These are phyloP conservation scores for Copidosoma floridanum DNA, from an alignment of 1,140 invertebrate species.

Conservation along the genomic window DNA sequence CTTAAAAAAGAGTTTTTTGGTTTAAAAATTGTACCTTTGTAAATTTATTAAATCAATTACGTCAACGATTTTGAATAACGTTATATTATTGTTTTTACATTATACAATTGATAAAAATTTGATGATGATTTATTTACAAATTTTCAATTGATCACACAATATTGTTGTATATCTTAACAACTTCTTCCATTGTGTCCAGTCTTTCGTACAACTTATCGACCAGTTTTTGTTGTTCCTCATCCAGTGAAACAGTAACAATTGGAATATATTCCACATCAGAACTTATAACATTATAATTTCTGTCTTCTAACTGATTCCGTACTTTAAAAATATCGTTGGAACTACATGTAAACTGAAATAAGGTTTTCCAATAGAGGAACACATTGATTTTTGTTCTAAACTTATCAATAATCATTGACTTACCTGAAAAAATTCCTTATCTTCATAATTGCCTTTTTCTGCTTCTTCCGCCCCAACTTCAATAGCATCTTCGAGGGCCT, in stretches of 20 bases:
- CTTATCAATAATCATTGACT: constrained; percentile 1
- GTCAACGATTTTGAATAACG: too few species aligned
- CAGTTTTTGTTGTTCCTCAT: constrained; percentile 48
- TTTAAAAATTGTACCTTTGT: too few species aligned
- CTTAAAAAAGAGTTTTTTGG: too few species aligned
- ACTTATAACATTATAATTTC: constrained; percentile 53
- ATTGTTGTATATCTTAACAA: constrained; percentile 36
- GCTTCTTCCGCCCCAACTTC: constrained; percentile 64
- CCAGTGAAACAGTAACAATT: constrained; percentile 41
- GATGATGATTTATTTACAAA: too few species aligned
- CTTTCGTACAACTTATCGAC: constrained; percentile 49
- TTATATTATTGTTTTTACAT: too few species aligned
- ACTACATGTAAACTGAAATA: constrained; percentile 53
- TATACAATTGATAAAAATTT: too few species aligned
- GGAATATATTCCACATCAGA: constrained; percentile 56
- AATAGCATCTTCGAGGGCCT: constrained; percentile 65
- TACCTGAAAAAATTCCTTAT: constrained; percentile 49
- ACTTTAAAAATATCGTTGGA: constrained; percentile 41
- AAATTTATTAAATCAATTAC: too few species aligned
- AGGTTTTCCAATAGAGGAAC: constrained; percentile 5
- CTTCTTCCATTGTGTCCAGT: constrained; percentile 52
- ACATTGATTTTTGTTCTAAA: constrained; percentile 1
- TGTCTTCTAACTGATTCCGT: constrained; percentile 44
- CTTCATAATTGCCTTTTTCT: constrained; percentile 50
- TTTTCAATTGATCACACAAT: not conserved